Conservation (phyloP, 2,888 invertebrate species). For the Troglohyphantes excavatus region DNA sequence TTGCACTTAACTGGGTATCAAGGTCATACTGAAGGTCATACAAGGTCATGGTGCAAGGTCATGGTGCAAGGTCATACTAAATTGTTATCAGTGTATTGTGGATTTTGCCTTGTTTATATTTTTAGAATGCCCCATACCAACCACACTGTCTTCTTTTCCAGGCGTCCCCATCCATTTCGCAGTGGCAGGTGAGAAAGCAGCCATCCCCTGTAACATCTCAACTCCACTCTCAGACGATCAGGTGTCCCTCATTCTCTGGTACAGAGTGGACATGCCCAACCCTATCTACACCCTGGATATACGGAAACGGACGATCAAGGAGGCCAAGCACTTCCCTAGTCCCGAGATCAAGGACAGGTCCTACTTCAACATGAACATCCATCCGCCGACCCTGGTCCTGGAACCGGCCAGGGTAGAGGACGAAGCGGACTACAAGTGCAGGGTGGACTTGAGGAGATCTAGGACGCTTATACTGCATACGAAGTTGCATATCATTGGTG, state of each 20-base stretch:
- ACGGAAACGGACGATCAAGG: slow-evolving; percentile 72
- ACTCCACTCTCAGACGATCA: slow-evolving; percentile 71
- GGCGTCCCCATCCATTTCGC: slow-evolving; percentile 69
- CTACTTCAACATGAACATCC: slow-evolving; percentile 73
- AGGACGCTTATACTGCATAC: slow-evolving; percentile 77
- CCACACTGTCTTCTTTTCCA: slow-evolving; percentile 21
- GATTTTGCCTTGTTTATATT: no score
- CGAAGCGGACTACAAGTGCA: slow-evolving; percentile 76
- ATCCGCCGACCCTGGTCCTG: slow-evolving; percentile 66
- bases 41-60: no score
- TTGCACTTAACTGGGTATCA: no score
- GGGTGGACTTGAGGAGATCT: slow-evolving; percentile 74
- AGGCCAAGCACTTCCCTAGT: slow-evolving; percentile 77
- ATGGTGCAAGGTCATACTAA: no score
- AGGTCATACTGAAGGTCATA: no score
- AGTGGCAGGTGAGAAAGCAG: slow-evolving; percentile 75
- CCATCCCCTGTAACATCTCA: slow-evolving; percentile 77
- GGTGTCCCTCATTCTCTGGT: slow-evolving; percentile 78
- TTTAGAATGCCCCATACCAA: no score
- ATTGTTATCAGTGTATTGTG: no score
- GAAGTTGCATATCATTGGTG: slow-evolving; percentile 75
- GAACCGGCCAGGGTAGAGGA: slow-evolving; percentile 76
- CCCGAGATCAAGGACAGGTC: slow-evolving; percentile 70
- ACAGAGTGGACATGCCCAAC: slow-evolving; percentile 74
- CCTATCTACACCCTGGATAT: slow-evolving; percentile 78